Base-by-base conservation (phyloP, 2,888 invertebrate species). In the Xestia sexstrigata region DNA sequence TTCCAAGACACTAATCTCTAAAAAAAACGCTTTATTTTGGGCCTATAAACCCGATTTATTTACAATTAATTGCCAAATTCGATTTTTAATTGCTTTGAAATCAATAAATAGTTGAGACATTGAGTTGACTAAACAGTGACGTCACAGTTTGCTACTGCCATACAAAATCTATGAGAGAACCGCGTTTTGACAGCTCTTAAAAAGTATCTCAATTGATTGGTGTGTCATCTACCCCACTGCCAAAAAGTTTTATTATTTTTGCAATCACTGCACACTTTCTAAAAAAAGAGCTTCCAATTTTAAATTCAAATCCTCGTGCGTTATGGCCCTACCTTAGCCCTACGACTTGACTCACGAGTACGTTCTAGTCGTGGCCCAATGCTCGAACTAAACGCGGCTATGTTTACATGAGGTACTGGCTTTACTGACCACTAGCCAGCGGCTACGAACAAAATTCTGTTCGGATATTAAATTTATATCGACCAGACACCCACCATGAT, bases 391-490 rank as follows among this genome's bases (percentile, higher is more conserved):
- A 94, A 92, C 92, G 90, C 91, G 90, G 85, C 90, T 89, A 88
- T 94, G 93, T 94, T 95, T 95, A 94, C 94, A 94, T 90, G 93
- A 91, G 91, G 91, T 91, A 74, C 78, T 66, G 78, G 52, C 78
- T 79, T 81, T 74, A 86, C 92, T 89, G 89, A 91, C 92, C 92
- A 93, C 92, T 92, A 89, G 92, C 94, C 93, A 86, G 87, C 84
- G 93, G 94, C 93, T 87, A 93, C 83, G 89, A 87, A 89, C 92
- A 91, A 91, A 92, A 93, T 92, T 88, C 92, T 90, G 89, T 88
- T 89, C 90, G 90, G 91, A 93, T 92, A 93, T 93, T 93, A 92
- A 92, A 92, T 92, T 92, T 91, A 92, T 92, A 93, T 91, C 89
- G 87, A 89, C 85, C 87, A 79, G 82, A 85, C 85, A 84, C 86